phyloP scores from a whole-genome alignment of 1,140 invertebrate genomes.

The Drosophila burlai region DNA sequence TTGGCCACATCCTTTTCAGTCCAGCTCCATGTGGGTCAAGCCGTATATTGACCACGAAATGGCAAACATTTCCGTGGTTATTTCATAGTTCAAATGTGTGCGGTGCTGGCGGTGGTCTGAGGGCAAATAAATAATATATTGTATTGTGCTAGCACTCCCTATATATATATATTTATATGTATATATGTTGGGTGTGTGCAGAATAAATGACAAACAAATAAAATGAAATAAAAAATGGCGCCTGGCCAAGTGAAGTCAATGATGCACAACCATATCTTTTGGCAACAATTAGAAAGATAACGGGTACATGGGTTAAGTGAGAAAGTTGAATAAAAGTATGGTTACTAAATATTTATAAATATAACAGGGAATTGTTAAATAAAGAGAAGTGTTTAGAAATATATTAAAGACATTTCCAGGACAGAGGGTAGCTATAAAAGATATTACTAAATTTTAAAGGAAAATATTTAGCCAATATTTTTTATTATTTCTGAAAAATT shows the following conservation, averaged over 20 bases:
- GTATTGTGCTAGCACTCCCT: slow-evolving; percentile 28
- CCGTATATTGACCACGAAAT: slow-evolving; percentile 74
- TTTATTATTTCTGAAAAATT: background rate
- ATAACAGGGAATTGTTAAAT: background rate
- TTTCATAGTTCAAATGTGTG: slow-evolving; percentile 76
- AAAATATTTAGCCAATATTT: background rate
- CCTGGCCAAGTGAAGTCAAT: slow-evolving; percentile 59
- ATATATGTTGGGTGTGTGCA: background rate
- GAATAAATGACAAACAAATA: slow-evolving; percentile 58
- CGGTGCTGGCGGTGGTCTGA: background rate
- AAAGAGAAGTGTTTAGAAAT: too few relatives aligned
- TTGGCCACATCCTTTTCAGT: slow-evolving; percentile 37
- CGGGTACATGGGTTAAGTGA: slow-evolving; percentile 9
- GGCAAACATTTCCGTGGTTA: slow-evolving; percentile 69
- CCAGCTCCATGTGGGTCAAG: slow-evolving; percentile 67
- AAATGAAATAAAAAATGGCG: slow-evolving; percentile 68
- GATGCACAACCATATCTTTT: slow-evolving; percentile 18
- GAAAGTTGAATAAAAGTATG: background rate
- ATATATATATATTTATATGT: background rate
- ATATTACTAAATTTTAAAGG: background rate
- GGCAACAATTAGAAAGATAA: background rate
- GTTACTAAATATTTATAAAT: background rate
- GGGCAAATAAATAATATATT: slow-evolving; percentile 75
- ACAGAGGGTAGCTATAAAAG: rapidly evolving
- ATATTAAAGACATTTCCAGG: background rate